Conservation (phyloP, 2,888 invertebrate genomes). For the Ptychoptera contaminata region DNA sequence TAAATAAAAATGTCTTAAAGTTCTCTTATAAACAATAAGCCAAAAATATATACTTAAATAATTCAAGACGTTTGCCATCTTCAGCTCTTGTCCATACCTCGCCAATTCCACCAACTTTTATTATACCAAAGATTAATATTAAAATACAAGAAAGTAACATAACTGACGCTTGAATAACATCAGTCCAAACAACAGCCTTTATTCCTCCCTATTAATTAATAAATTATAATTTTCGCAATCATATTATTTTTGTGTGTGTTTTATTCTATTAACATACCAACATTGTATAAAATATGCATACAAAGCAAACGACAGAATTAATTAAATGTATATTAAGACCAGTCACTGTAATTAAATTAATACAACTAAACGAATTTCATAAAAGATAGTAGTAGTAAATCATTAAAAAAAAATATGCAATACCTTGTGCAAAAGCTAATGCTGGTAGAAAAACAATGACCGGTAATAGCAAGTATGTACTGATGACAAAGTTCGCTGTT, state of each 20-base stretch:
- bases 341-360: constrained; percentile 31
- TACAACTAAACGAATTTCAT: neutral
- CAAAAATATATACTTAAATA: constrained; percentile 22
- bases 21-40: neutral
- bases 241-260: neutral
- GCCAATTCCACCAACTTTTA: constrained; percentile 26
- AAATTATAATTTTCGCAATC: neutral
- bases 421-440: constrained; percentile 26
- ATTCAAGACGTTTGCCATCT: constrained; percentile 24
- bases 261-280: constrained; percentile 30
- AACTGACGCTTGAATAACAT: constrained; percentile 31
- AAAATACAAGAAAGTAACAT: constrained; percentile 28
- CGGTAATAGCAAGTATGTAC: constrained; percentile 21
- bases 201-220: constrained; percentile 28
- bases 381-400: too few species aligned
- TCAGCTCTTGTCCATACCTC: constrained; percentile 24
- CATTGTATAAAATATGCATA: constrained; percentile 43
- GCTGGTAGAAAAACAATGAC: constrained; percentile 25
- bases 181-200: constrained; percentile 38
- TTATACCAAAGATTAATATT: constrained; percentile 26
- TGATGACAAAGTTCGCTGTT: constrained; percentile 21
- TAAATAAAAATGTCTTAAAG: neutral
- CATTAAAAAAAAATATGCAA: neutral
- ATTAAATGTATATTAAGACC: constrained; percentile 38
- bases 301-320: constrained; percentile 34